A percentile compares a stretch with the other conserved stretches of the same genome.
These are phyloP conservation scores for Hyperoplus immaculatus DNA, from an alignment of 2,797 vertebrate species.

Conservation along the genomic window DNA sequence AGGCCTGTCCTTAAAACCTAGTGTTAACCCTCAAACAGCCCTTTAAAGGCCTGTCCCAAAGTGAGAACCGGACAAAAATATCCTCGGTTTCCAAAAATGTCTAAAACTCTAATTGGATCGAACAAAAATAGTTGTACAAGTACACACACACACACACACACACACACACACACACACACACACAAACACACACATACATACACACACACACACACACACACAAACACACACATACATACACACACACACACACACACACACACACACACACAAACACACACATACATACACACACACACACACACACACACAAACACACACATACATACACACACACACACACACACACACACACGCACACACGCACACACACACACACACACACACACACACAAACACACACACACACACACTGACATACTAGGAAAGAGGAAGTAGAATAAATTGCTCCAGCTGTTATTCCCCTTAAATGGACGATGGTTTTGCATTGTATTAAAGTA, in stretches of 20 bases:
- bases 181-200: slow-evolving; percentile 2
- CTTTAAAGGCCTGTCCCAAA: no score
- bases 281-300: slow-evolving; percentile 9
- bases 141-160: slow-evolving; percentile 7
- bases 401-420: not conserved
- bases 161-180: slow-evolving; percentile 13
- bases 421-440: slow-evolving; percentile 20
- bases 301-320: slow-evolving; percentile 2
- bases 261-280: not conserved
- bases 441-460: slow-evolving; percentile 29
- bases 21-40: no score
- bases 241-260: slow-evolving; percentile 7
- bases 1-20: no score
- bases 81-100: no score
- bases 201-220: slow-evolving; percentile 3
- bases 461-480: slow-evolving; percentile 25
- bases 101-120: no score
- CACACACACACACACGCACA: slow-evolving; percentile 11
- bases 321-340: not conserved
- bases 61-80: no score
- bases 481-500: slow-evolving; percentile 32
- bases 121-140: no score
- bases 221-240: no score
- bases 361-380: slow-evolving; percentile 9
- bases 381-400: not conserved